Percentiles rank a stretch among this genome's conserved stretches.
phyloP scores from a whole-genome alignment of 2,888 invertebrate species.

The Acleris sparsana region DNA sequence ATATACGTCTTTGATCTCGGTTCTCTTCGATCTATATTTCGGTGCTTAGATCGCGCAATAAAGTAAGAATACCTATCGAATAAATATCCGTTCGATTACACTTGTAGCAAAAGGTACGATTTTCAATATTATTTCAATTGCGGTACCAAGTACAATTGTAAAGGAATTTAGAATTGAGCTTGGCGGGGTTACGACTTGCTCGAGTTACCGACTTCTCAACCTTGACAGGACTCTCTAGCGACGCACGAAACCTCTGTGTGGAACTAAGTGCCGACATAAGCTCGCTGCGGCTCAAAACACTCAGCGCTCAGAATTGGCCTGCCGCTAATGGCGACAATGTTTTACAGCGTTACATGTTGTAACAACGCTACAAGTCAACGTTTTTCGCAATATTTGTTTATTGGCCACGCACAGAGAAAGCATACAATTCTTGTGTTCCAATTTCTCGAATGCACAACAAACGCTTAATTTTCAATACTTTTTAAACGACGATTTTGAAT shows the following conservation, averaged over 20 bases:
- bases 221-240: slow-evolving; percentile 46
- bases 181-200: slow-evolving; percentile 51
- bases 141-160: slow-evolving; percentile 1
- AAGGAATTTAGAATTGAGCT: slow-evolving; percentile 42
- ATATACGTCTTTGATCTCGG: slow-evolving; percentile 38
- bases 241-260: slow-evolving; percentile 47
- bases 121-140: slow-evolving; percentile 6
- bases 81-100: slow-evolving; percentile 24
- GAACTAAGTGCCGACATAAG: slow-evolving; percentile 54
- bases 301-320: slow-evolving; percentile 42
- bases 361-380: background rate
- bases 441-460: too few species aligned
- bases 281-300: slow-evolving; percentile 51
- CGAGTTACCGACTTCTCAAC: slow-evolving; percentile 54
- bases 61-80: slow-evolving; percentile 22
- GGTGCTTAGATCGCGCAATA: slow-evolving; percentile 23
- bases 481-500: too few species aligned
- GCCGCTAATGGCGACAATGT: slow-evolving; percentile 42
- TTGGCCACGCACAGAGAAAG: background rate
- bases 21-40: slow-evolving; percentile 26
- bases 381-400: background rate
- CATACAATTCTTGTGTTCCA: background rate
- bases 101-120: slow-evolving; percentile 11
- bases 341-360: background rate
- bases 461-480: too few species aligned